These are phyloP conservation scores for Pammene aurita DNA, from an alignment of 2,888 invertebrate species.

Conservation along the genomic window DNA sequence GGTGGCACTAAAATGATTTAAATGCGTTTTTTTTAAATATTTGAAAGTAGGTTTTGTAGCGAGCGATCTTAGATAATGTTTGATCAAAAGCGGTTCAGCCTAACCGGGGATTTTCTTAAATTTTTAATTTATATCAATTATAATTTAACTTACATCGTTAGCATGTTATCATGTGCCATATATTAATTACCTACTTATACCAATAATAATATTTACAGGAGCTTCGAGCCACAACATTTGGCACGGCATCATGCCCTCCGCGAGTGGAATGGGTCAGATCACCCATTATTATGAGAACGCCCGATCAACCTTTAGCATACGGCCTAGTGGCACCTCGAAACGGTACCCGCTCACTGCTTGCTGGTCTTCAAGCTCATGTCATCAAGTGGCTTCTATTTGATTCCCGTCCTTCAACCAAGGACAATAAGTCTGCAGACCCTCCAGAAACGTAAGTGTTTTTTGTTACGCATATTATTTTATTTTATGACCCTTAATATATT, in stretches of 20 bases:
- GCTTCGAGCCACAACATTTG: slow-evolving; percentile 85
- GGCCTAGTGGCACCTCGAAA: slow-evolving; percentile 87
- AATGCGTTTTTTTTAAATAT: too few species aligned
- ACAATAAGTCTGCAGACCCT: slow-evolving; percentile 75
- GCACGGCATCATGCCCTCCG: slow-evolving; percentile 86
- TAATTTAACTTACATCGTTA: too few species aligned
- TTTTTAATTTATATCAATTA: too few species aligned
- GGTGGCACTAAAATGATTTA: too few species aligned
- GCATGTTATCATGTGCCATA: too few species aligned
- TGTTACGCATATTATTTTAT: not conserved
- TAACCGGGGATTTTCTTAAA: too few species aligned
- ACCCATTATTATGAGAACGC: slow-evolving; percentile 84
- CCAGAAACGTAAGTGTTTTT: slow-evolving; percentile 81
- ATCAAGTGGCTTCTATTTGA: slow-evolving; percentile 87
- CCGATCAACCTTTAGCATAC: slow-evolving; percentile 84
- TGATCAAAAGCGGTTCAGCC: too few species aligned
- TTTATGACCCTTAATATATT: too few species aligned
- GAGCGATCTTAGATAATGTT: too few species aligned
- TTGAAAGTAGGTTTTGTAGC: too few species aligned
- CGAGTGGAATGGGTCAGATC: slow-evolving; percentile 88
- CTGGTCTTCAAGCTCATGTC: slow-evolving; percentile 87
- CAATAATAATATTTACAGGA: slow-evolving; percentile 68
- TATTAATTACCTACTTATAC: too few species aligned
- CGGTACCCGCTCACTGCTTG: slow-evolving; percentile 85
- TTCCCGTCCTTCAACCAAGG: slow-evolving; percentile 71